Evolutionary conservation across 1,140 invertebrate genomes (phyloP), one percentile per base, ranked within the genome.

Genomic region (Drosophila yakuba): DNA sequence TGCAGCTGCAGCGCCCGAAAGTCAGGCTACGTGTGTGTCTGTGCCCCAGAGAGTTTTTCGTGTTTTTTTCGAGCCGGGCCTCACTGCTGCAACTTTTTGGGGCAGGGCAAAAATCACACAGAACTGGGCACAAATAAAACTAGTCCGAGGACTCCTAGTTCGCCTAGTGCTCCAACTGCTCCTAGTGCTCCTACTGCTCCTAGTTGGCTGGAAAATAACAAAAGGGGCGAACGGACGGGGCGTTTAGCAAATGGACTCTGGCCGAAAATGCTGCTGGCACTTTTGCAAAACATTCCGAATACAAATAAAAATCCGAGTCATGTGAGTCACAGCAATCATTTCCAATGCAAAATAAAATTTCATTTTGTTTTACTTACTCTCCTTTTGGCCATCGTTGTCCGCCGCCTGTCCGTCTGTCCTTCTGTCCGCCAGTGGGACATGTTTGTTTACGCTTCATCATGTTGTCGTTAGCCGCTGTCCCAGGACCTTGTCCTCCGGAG

Each of bases 391-490:
- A 35, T 28, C 32, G 7, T 50, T 57, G 43, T 41, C 71, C 62
- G 63, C 59, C 52, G 72, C 69, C 68, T 78, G 84, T 89, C 84
- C 67, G 61, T 17, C 68, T 78, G 84, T 89, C 59, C 52, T 67
- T 66, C 68, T 78, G 84, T 89, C 84, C 67, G 61, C 80, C 47
- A 90, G 74, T 74, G 78, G 77, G 77, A 84, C 85, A 89, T 90
- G 85, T 89, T 89, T 89, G 85, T 89, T 89, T 89, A 89, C 84
- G 84, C 84, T 84, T 89, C 84, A 89, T 90, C 84, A 89, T 89
- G 84, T 89, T 76, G 84, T 88, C 83, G 83, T 88, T 88, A 88
- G 76, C 82, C 78, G 83, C 69, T 35, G 48, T 51, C 28, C 47
- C 47, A 54, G 63, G 67, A 74, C 58, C 39, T 47, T 61, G 48